Evolutionary conservation across 2,888 invertebrate genomes (phyloP), one percentile per base, ranked within the genome.

Genomic region (Habrosyne pyritoides): DNA sequence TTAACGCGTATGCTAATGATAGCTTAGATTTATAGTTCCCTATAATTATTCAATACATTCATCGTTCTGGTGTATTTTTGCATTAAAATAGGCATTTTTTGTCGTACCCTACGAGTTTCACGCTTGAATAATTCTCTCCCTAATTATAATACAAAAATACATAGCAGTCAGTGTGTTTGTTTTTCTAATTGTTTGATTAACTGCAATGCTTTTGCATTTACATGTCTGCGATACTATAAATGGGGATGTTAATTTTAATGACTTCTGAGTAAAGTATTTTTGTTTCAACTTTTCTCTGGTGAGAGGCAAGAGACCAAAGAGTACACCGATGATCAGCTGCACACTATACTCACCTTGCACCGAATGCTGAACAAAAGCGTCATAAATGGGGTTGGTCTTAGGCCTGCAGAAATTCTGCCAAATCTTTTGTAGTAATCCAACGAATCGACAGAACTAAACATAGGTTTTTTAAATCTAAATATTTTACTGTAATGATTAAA

Each of bases 121-220:
- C 18, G 18, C 14, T 42, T 42, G 42, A 42, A 42, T 42, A 42
- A 42, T 8, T 1, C 18, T 3, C 2, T 8, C n/a, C 42, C 42
- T 42, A 18, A 42, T 42, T 18, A 14, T 18, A 42, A 42, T 33
- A 33, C 42, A 2, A 8, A 42, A 42, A 42, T 36, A 36, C 24
- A 24, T 12, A 36, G 0, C 14, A 36, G 36, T 42, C 42, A 42
- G 18, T 18, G 1, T 42, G 42, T 42, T 42, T 42, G 42, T 42
- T 42, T 42, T 42, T 42, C 8, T 42, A 42, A 42, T 42, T 42
- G 42, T 42, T n/a, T 42, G 42, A 42, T 42, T 18, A 42, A 42
- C 8, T 42, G 42, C 42, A 2, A 6, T 42, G 18, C 4, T 18
- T 18, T 42, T 18, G 18, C 18, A 42, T 42, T 42, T 42, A 18